These are phyloP conservation scores for Amorpha juglandis DNA, from an alignment of 2,888 invertebrate species.

Conservation along the genomic window DNA sequence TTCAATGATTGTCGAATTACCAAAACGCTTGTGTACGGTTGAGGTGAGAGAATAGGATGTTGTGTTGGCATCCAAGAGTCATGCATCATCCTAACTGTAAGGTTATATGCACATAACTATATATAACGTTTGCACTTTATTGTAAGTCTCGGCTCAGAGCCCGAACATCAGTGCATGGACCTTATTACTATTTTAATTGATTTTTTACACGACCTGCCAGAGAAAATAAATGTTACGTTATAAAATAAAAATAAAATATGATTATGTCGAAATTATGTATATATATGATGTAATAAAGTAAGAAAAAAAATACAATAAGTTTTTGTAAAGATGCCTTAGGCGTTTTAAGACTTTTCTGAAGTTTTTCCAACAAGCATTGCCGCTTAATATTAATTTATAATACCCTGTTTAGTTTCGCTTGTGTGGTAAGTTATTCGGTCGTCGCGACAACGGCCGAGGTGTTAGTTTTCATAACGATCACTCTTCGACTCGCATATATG, in stretches of 20 bases:
- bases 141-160: slow-evolving; percentile 65
- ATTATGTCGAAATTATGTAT: slow-evolving; percentile 82
- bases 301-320: slow-evolving; percentile 80
- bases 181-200: slow-evolving; percentile 50
- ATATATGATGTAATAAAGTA: slow-evolving; percentile 83
- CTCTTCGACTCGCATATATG: slow-evolving; percentile 43
- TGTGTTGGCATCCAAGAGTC: slow-evolving; percentile 45
- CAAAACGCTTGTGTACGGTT: slow-evolving; percentile 47
- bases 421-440: not conserved
- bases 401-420: slow-evolving; percentile 49
- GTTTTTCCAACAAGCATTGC: slow-evolving; percentile 21
- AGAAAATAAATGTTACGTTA: slow-evolving; percentile 69
- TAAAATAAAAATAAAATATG: slow-evolving; percentile 64
- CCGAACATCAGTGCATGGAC: slow-evolving; percentile 32
- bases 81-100: not conserved
- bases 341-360: slow-evolving; percentile 36
- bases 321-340: slow-evolving; percentile 81
- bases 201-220: slow-evolving; percentile 70
- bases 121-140: slow-evolving; percentile 40
- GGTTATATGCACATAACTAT: slow-evolving; percentile 1
- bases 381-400: slow-evolving; percentile 48
- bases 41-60: slow-evolving; percentile 47
- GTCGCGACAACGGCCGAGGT: not conserved
- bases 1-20: slow-evolving; percentile 75
- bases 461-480: slow-evolving; percentile 19